Evolutionary conservation across 2,113 vertebrate genomes (phyloP).

Genomic region (Ictidomys tridecemlineatus): DNA sequence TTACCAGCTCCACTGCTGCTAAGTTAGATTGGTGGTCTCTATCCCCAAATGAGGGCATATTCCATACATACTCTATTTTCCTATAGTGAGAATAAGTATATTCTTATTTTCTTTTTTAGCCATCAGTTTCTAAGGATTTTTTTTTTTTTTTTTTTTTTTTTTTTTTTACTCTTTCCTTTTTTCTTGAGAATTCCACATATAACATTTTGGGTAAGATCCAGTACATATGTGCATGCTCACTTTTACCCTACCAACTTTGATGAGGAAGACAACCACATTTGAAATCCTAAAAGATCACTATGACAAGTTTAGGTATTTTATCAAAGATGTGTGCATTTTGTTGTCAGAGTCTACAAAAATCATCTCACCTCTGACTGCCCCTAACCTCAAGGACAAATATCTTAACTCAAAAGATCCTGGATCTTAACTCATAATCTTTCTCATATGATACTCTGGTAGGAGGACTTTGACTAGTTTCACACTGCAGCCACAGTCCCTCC

Average conservation of each 20-base stretch:
- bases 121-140: not conserved
- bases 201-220: constrained; percentile 21
- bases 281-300: not conserved
- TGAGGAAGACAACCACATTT: not conserved
- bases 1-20: not conserved
- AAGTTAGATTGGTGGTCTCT: not conserved
- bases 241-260: not conserved
- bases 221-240: not conserved
- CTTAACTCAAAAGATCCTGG: not conserved
- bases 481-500: not conserved
- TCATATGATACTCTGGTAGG: not conserved
- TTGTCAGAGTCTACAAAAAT: not conserved
- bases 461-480: not conserved
- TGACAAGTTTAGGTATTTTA: not conserved
- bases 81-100: not conserved
- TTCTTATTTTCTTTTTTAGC: constrained; percentile 36
- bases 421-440: not conserved
- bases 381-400: constrained; percentile 1
- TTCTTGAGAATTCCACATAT: not conserved
- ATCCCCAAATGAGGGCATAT: constrained; percentile 1
- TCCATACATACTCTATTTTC: constrained; percentile 17
- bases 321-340: not conserved
- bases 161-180: not conserved
- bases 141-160: not conserved
- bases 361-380: not conserved